These are phyloP conservation scores for Drosophila nebulosa DNA, from an alignment of 1,140 invertebrate species.

Conservation along the genomic window DNA sequence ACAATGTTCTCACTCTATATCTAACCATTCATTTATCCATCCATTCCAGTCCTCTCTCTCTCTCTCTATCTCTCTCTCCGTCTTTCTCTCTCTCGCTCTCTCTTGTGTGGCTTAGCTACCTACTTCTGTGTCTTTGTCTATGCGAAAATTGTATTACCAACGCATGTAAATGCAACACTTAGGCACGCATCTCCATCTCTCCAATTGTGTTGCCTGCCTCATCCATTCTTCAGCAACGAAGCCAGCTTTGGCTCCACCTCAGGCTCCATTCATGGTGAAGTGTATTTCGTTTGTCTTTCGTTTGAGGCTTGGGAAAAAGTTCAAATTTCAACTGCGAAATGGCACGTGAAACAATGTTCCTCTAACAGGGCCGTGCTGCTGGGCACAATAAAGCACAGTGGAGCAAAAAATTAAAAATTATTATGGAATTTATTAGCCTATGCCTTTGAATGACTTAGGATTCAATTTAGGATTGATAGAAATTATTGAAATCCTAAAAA, in stretches of 20 bases:
- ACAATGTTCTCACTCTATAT: neutral
- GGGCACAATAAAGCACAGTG: constrained; percentile 33
- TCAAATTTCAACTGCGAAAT: constrained; percentile 73
- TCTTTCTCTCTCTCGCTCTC: neutral
- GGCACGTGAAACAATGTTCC: constrained; percentile 72
- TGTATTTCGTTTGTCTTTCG: constrained; percentile 48
- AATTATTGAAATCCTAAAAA: too few species aligned
- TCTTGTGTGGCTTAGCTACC: neutral
- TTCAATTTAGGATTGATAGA: too few species aligned
- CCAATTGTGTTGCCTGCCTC: constrained; percentile 12
- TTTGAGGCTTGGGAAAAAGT: constrained; percentile 60
- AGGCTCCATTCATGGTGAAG: constrained; percentile 40
- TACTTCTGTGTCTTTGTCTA: neutral
- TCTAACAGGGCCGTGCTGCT: neutral
- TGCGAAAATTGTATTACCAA: constrained; percentile 53
- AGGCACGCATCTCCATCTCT: constrained; percentile 58
- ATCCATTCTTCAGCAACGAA: neutral
- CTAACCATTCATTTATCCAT: too few species aligned
- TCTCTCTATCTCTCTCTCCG: neutral
- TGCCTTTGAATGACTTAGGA: too few species aligned
- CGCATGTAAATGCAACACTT: constrained; percentile 76
- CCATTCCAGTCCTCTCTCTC: too few species aligned
- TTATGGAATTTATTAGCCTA: too few species aligned
- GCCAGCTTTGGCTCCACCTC: neutral
- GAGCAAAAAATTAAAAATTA: neutral